Percentiles rank a stretch among this genome's conserved stretches.
Conservation (phyloP, 64 coral and sea anemone species). For the Astreopora myriophthalma region DNA sequence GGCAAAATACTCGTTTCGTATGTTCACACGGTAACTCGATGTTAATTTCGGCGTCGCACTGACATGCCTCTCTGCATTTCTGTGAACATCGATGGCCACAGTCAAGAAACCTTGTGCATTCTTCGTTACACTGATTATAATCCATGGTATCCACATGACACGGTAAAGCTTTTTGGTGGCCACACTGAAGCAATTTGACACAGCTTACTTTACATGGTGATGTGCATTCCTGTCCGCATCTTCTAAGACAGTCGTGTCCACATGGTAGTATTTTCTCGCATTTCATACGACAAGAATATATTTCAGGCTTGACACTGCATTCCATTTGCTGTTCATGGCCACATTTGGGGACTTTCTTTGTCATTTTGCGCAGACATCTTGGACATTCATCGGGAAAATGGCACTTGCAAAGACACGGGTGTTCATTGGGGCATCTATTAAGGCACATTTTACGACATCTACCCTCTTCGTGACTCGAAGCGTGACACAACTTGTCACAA, state of each 20-base stretch:
- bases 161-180: background rate
- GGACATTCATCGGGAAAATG: background rate
- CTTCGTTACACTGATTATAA: background rate
- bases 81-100: constrained; percentile 66
- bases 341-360: background rate
- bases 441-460: background rate
- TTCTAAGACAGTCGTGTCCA: constrained; percentile 8
- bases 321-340: background rate
- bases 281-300: background rate
- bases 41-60: background rate
- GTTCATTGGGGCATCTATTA: background rate
- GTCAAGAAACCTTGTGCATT: background rate
- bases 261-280: constrained; percentile 45
- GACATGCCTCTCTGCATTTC: background rate
- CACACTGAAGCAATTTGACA: constrained; percentile 36
- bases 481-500: background rate
- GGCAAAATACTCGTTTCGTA: background rate
- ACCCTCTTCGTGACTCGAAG: background rate
- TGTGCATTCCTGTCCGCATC: background rate
- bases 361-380: background rate
- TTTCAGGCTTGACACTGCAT: background rate
- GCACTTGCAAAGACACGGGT: background rate
- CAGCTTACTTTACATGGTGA: background rate
- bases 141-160: constrained; percentile 13
- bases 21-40: background rate